Evolutionary conservation across 2,113 vertebrate species (phyloP).

Genomic region (Trinectes maculatus): DNA sequence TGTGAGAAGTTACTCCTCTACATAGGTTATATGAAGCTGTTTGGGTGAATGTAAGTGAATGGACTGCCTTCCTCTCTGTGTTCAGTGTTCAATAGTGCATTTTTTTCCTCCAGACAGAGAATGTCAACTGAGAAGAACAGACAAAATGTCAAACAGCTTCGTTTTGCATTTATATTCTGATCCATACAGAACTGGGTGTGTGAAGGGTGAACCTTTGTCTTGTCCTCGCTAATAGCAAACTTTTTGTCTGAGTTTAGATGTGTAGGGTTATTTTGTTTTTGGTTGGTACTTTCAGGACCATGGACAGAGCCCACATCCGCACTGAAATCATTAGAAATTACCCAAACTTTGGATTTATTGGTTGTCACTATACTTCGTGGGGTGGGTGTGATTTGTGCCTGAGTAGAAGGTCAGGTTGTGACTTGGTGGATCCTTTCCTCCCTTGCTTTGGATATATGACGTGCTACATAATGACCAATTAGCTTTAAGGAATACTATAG

Average conservation of each 20-base stretch:
- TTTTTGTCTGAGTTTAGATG: neutral
- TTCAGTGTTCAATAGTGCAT: neutral
- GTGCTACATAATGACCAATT: conserved; percentile 14
- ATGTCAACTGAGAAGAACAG: neutral
- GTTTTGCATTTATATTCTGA: neutral
- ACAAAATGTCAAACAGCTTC: too few relatives aligned
- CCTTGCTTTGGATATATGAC: neutral
- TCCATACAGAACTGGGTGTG: neutral
- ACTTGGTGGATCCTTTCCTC: neutral
- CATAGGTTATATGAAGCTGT: neutral
- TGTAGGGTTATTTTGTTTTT: too few relatives aligned
- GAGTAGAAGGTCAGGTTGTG: neutral
- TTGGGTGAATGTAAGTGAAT: neutral
- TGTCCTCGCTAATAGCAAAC: neutral
- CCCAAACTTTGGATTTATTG: conserved; percentile 5
- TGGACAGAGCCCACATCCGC: neutral
- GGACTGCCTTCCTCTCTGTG: neutral
- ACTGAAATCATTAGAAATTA: neutral
- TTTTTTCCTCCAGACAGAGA: neutral
- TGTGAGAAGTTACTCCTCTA: neutral
- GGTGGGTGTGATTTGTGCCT: conserved; percentile 3
- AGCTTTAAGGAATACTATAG: neutral
- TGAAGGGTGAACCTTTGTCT: neutral
- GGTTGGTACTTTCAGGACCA: neutral
- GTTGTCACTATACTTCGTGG: neutral